Conservation (phyloP, 2,113 vertebrate genomes). For the Melanerpes formicivorus region DNA sequence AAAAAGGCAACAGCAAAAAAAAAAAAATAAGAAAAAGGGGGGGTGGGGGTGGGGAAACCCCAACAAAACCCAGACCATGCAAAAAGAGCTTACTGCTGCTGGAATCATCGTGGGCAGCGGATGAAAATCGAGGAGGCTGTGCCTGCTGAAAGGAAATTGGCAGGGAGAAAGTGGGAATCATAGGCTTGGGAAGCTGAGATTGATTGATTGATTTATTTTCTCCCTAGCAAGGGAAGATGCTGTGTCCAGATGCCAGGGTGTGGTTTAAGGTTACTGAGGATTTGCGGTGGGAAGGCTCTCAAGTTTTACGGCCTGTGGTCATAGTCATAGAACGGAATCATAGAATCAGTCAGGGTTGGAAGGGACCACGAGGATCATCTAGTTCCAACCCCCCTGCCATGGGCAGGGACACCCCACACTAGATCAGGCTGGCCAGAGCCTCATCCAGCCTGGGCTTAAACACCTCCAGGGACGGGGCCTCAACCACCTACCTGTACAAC, state of each 20-base stretch:
- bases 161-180: neutral
- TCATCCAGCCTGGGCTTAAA: too few species aligned
- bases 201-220: too few species aligned
- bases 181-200: constrained; percentile 10
- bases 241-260: constrained; percentile 47
- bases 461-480: too few species aligned
- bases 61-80: constrained; percentile 49
- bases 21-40: too few species aligned
- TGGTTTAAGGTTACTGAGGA: constrained; percentile 58
- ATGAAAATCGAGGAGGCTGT: constrained; percentile 71
- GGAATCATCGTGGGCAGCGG: constrained; percentile 49
- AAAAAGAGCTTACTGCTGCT: constrained; percentile 72
- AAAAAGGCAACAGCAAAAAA: too few species aligned
- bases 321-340: neutral
- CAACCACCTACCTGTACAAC: too few species aligned
- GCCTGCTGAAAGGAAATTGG: constrained; percentile 63
- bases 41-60: too few species aligned
- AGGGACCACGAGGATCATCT: too few species aligned
- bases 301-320: constrained; percentile 51
- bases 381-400: too few species aligned
- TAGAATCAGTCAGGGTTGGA: too few species aligned
- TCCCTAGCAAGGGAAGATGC: constrained; percentile 39
- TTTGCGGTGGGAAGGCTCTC: constrained; percentile 34
- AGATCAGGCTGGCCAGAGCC: too few species aligned
- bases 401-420: too few species aligned